phyloP scores from a whole-genome alignment of 35 echinoderm and acorn worm genomes.

The Lytechinus variegatus region DNA sequence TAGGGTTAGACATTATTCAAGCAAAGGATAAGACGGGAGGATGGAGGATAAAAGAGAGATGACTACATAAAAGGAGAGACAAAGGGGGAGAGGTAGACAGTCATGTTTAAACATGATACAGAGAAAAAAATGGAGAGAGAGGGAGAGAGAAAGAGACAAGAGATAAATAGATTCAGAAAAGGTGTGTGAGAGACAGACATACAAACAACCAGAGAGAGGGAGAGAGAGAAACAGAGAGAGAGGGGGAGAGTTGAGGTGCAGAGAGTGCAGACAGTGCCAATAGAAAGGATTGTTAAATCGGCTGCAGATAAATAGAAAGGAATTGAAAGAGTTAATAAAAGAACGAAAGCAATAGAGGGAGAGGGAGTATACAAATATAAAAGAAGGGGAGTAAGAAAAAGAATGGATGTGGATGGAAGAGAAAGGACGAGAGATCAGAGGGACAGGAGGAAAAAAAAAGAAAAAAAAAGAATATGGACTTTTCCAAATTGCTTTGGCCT shows the following conservation, averaged over 20 bases:
- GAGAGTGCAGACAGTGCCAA: too few relatives aligned
- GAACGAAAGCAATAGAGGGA: too few relatives aligned
- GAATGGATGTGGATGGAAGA: not conserved
- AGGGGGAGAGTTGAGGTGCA: not conserved
- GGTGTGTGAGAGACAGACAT: not conserved
- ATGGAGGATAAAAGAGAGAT: not conserved
- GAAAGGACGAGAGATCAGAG: not conserved
- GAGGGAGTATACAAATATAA: too few relatives aligned
- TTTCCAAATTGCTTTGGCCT: conserved; percentile 43
- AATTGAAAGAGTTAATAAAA: too few relatives aligned
- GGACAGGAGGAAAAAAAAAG: not conserved
- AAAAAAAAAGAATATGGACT: not conserved
- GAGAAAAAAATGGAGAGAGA: not conserved
- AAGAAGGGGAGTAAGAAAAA: not conserved
- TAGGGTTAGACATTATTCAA: not conserved
- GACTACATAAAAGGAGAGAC: too few relatives aligned
- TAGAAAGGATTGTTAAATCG: too few relatives aligned
- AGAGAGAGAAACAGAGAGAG: not conserved
- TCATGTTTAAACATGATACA: too few relatives aligned
- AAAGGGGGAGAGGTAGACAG: too few relatives aligned
- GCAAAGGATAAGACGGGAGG: not conserved
- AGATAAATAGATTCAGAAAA: not conserved
- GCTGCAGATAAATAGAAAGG: too few relatives aligned
- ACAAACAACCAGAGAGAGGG: not conserved
- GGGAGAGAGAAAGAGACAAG: not conserved